Evolutionary conservation across 1,140 invertebrate genomes (phyloP), one percentile per base, ranked within the genome.

Genomic region (Tetramorium simillimum): DNA sequence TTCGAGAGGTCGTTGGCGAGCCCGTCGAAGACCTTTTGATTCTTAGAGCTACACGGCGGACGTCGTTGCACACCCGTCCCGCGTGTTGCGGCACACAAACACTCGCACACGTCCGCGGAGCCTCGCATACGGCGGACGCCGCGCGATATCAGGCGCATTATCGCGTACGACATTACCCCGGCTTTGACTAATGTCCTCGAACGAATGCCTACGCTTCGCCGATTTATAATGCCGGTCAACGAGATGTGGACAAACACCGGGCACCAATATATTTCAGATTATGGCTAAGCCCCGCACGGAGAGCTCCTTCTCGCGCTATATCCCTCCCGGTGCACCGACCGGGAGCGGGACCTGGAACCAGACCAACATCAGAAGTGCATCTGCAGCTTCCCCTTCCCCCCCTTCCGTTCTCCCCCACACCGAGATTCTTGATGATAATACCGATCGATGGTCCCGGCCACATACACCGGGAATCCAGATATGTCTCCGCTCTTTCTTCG

Each of bases 231-330:
- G 92, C 92, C 92, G 93, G 93, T 94, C 94, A 95, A 94, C 94
- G 93, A 95, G 94, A 95, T 95, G 94, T 94, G 94, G 94, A 94
- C 94, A 94, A 95, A 95, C 95, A 95, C 92, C 92, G 92, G 91
- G 92, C 92, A 94, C 95, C 94, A 93, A 95, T 95, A 95, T 95
- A 95, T 95, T 95, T 94, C 94, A 95, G 95, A 95, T 95, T 95
- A 95, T 94, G 91, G 92, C 94, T 94, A 94, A 95, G 94, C 92
- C 90, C 67, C 51, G 86, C 51, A 78, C 77, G 46, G 73, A 28
- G 76, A 72, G 40, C 67, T 62, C 60, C 65, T 72, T 28, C 75
- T 77, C 62, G 65, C 65, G 78, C 60, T 63, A 58, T 69, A 78
- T 82, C 73, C 65, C 78, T 56, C 81, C 73, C 86, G 67, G 24